These are phyloP conservation scores for Shargacucullia verbasci DNA, from an alignment of 2,888 invertebrate species.

Conservation along the genomic window DNA sequence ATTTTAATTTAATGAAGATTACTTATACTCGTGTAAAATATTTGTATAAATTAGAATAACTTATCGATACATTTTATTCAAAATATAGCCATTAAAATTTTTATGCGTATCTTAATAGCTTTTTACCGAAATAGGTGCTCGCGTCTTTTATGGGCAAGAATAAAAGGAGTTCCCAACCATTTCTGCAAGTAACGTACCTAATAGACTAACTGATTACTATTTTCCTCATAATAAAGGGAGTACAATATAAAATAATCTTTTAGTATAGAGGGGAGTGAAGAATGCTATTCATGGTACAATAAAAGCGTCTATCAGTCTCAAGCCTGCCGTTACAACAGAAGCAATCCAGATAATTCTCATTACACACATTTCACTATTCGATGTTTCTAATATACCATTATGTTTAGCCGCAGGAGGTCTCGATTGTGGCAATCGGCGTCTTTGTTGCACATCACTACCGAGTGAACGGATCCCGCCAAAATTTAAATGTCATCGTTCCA, in stretches of 20 bases:
- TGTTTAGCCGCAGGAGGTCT: constrained; percentile 83
- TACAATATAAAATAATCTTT: constrained; percentile 84
- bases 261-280: constrained; percentile 81
- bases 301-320: constrained; percentile 77
- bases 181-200: constrained; percentile 85
- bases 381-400: constrained; percentile 84
- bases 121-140: constrained; percentile 57
- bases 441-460: constrained; percentile 86
- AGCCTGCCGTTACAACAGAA: constrained; percentile 85
- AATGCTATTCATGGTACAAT: constrained; percentile 83
- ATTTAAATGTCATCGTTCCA: constrained; percentile 91
- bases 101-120: constrained; percentile 53
- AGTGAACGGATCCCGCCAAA: constrained; percentile 84
- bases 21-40: constrained; percentile 54
- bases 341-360: constrained; percentile 88
- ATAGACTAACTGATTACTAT: constrained; percentile 86
- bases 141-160: constrained; percentile 58
- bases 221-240: constrained; percentile 79
- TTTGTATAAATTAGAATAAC: constrained; percentile 62
- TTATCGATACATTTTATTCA: constrained; percentile 54
- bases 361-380: constrained; percentile 87
- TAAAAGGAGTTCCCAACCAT: constrained; percentile 66
- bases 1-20: constrained; percentile 70
- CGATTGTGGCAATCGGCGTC: constrained; percentile 79
- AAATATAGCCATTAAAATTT: constrained; percentile 49